Base-by-base conservation (phyloP, 2,888 invertebrate species). In the Drosophila ezoana region DNA sequence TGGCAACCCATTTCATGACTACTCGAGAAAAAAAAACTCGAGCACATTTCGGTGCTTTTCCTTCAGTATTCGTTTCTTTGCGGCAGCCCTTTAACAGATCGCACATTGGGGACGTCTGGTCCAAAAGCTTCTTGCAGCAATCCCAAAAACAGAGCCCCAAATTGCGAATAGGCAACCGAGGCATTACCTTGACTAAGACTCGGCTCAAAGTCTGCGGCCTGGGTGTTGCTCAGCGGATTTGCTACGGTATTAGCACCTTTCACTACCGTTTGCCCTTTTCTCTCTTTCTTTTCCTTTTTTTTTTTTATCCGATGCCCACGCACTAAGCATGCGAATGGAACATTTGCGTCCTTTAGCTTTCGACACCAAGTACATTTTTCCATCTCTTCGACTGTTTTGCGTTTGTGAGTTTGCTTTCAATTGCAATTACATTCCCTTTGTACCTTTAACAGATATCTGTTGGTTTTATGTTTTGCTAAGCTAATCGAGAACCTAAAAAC, bases 181-280 rank as follows among this genome's bases (percentile, higher is more conserved):
- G 65, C 67, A 58, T 81, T 64, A 59, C 69, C 75, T 66, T 65
- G 47, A 52, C 79, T 84, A 84, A 84, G 81, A 72, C 79, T 67
- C 47, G 67, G 79, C 85, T 75, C 75, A 87, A 81, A 66, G 76
- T 64, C 79, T 63, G 49, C 32, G 59, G 54, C 56, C 23, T 65
- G 41, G 54, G 38, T 43, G 38, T 40, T 54, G 44, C 67, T 63
- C 45, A 43, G 56, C 37, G 68, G 78, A 67, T 77, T 75, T 77
- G 51, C 62, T n/a, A 16, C 20, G 68, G 78, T 23, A 77, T 77
- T 77, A 75, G 44, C 75, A 77, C 73, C 62, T 72, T 77, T 72
- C 52, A 47, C 59, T 77, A 62, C 48, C 20, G 37, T 59, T 54
- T 38, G 33, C 47, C 43, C 43, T 54, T 57, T 45, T 20, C 28